Percentiles rank a stretch among this genome's conserved stretches.
Conservation (phyloP, 1,140 invertebrate species). For the Batillaria attramentaria region DNA sequence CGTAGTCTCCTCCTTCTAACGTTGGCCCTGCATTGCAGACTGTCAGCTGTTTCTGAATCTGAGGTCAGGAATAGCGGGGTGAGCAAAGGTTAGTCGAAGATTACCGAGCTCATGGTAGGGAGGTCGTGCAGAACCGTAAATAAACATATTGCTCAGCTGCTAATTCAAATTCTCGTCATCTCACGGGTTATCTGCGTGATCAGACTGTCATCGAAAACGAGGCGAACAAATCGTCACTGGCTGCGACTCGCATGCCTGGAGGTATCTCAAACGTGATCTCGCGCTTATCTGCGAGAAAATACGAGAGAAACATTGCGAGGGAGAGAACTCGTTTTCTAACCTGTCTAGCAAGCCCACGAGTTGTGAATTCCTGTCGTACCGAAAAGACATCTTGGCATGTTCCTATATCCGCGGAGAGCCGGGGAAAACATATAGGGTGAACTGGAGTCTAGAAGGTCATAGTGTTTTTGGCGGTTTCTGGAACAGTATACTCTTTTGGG, state of each 20-base stretch:
- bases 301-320: conserved; percentile 24
- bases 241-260: conserved; percentile 23
- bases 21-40: not conserved
- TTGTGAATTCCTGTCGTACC: conserved; percentile 18
- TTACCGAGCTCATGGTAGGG: too few species aligned
- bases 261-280: conserved; percentile 34
- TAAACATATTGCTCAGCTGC: conserved; percentile 35
- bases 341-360: conserved; percentile 19
- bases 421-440: too few species aligned
- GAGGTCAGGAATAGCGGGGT: too few species aligned
- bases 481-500: too few species aligned
- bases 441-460: too few species aligned
- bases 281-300: conserved; percentile 32
- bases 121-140: too few species aligned
- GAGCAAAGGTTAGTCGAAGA: too few species aligned
- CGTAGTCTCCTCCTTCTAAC: not conserved
- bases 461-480: too few species aligned
- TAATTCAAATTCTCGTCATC: conserved; percentile 36
- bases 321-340: conserved; percentile 21
- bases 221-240: conserved; percentile 32
- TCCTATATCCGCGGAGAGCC: too few species aligned
- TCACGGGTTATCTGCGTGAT: conserved; percentile 29
- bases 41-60: not conserved
- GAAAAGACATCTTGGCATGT: not conserved
- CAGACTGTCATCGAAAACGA: conserved; percentile 34